Evolutionary conservation across 2,797 vertebrate genomes (phyloP).

Genomic region (Trachops cirrhosus): DNA sequence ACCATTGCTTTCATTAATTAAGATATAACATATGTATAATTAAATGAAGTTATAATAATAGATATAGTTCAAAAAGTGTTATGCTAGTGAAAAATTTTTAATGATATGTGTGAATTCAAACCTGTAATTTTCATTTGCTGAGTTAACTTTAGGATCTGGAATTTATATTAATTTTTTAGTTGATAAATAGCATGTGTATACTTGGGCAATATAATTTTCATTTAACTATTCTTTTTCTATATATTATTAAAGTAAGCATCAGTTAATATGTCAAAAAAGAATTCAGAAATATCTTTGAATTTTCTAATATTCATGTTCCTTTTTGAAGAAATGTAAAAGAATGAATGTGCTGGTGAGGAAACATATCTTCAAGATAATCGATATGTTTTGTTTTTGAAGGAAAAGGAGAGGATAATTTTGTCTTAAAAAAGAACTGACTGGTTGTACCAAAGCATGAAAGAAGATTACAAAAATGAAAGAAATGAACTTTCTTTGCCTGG

Average conservation of each 20-base stretch:
- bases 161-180: background rate
- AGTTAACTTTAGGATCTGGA: background rate
- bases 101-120: background rate
- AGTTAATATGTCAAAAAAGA: background rate
- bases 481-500: background rate
- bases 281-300: background rate
- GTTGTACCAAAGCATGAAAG: background rate
- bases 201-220: background rate
- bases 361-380: background rate
- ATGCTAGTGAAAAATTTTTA: slow-evolving; percentile 11
- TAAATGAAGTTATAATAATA: background rate
- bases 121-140: background rate
- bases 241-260: background rate
- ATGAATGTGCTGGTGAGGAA: background rate
- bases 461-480: background rate
- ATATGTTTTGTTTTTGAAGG: background rate
- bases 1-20: background rate
- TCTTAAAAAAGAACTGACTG: background rate
- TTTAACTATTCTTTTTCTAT: background rate
- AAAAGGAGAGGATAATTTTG: background rate
- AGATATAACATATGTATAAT: background rate
- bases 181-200: background rate
- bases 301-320: background rate
- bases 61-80: background rate
- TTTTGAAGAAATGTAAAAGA: background rate